Evolutionary conservation across 2,797 vertebrate genomes (phyloP).

Genomic region (Choloepus didactylus): DNA sequence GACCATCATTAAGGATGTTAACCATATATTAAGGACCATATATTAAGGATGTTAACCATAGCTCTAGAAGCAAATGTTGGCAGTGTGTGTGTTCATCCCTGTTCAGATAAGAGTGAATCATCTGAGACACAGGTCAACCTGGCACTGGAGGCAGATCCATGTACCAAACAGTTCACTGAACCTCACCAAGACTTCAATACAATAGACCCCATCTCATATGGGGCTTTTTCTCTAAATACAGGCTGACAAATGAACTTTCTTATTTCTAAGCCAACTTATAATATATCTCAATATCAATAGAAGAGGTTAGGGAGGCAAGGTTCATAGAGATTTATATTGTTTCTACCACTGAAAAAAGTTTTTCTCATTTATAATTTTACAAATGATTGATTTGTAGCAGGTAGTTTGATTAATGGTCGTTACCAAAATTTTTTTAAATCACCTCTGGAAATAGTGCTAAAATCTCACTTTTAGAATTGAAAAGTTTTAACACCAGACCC

Average conservation of each 20-base stretch:
- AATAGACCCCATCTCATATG: neutral
- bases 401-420: neutral
- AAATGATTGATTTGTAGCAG: neutral
- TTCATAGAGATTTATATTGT: neutral
- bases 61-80: neutral
- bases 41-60: neutral
- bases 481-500: neutral
- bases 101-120: neutral
- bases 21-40: no score
- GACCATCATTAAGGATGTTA: neutral
- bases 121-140: neutral
- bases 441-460: neutral
- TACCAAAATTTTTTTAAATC: neutral
- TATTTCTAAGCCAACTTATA: neutral
- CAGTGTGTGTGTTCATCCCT: neutral
- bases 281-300: neutral
- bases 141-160: neutral
- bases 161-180: neutral
- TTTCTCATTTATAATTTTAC: neutral
- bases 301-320: neutral
- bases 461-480: neutral
- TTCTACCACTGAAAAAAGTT: neutral
- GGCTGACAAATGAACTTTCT: neutral
- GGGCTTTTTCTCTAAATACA: neutral
- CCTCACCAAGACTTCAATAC: neutral